phyloP scores from a whole-genome alignment of 2,888 invertebrate species.

The Reticulitermes lucifugus region DNA sequence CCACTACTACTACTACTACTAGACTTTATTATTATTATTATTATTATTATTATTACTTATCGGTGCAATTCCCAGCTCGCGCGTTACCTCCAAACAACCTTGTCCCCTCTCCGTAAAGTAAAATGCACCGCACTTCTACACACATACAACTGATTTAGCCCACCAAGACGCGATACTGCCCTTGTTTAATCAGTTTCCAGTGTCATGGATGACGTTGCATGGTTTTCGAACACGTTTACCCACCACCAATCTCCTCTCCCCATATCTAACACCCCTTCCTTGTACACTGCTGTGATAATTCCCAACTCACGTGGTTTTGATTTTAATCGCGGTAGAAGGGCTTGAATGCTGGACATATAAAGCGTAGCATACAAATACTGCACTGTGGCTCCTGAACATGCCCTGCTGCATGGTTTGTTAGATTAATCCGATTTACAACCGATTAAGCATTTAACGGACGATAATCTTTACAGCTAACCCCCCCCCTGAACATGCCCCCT shows the following conservation, averaged over 20 bases:
- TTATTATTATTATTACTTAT: no score
- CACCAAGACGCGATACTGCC: neutral
- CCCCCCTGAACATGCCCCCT: neutral
- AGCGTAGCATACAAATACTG: neutral
- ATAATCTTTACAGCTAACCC: constrained; percentile 24
- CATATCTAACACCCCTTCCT: neutral
- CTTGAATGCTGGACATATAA: neutral
- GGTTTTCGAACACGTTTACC: neutral
- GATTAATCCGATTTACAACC: constrained; percentile 31
- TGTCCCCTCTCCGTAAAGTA: no score
- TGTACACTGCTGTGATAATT: neutral
- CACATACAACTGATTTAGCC: no score
- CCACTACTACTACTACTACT: no score
- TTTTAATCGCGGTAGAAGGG: neutral
- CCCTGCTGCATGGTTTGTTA: constrained; percentile 10
- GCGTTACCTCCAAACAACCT: no score
- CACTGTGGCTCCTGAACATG: neutral
- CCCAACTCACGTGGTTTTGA: neutral
- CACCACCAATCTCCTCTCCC: neutral
- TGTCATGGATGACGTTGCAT: neutral
- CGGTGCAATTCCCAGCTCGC: no score
- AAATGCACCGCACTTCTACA: no score
- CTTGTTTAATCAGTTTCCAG: neutral
- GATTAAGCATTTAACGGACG: constrained; percentile 35
- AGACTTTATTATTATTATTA: no score